Evolutionary conservation across 92 coral and sea anemone genomes (phyloP).

Genomic region (Pocillopora grandis): DNA sequence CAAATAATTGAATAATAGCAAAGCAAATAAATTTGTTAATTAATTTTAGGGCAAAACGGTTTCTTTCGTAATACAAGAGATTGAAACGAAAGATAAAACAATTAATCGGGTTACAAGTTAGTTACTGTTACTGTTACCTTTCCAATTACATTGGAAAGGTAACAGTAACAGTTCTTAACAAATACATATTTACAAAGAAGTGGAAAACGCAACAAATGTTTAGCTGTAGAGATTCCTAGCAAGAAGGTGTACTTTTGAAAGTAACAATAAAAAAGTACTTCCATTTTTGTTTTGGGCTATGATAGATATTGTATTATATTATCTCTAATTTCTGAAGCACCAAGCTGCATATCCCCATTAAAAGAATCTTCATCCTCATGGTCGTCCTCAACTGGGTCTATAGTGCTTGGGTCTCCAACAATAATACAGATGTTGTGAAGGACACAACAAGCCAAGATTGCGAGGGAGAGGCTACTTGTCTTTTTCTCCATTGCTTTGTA

Average conservation of each 20-base stretch:
- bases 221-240: neutral
- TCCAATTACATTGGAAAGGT: slow-evolving; percentile 8
- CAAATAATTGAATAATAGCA: slow-evolving; percentile 1
- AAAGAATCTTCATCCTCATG: neutral
- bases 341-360: slow-evolving; percentile 45
- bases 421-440: too few relatives aligned
- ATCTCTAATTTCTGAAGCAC: slow-evolving; percentile 49
- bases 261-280: slow-evolving; percentile 25
- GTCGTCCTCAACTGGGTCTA: slow-evolving; percentile 41
- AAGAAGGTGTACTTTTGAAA: neutral
- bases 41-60: neutral
- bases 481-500: too few relatives aligned
- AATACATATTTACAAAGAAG: slow-evolving; percentile 11
- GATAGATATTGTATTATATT: slow-evolving; percentile 43
- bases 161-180: slow-evolving; percentile 4
- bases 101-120: neutral
- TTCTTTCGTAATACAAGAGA: neutral
- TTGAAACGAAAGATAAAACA: neutral
- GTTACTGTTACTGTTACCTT: too few relatives aligned
- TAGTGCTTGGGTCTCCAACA: slow-evolving; percentile 44
- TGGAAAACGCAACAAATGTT: slow-evolving; percentile 21
- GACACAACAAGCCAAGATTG: too few relatives aligned
- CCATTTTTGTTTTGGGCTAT: slow-evolving; percentile 27
- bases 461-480: too few relatives aligned
- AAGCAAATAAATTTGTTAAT: neutral